Evolutionary conservation across 64 coral and sea anemone genomes (phyloP).

Genomic region (Pocillopora verrucosa): DNA sequence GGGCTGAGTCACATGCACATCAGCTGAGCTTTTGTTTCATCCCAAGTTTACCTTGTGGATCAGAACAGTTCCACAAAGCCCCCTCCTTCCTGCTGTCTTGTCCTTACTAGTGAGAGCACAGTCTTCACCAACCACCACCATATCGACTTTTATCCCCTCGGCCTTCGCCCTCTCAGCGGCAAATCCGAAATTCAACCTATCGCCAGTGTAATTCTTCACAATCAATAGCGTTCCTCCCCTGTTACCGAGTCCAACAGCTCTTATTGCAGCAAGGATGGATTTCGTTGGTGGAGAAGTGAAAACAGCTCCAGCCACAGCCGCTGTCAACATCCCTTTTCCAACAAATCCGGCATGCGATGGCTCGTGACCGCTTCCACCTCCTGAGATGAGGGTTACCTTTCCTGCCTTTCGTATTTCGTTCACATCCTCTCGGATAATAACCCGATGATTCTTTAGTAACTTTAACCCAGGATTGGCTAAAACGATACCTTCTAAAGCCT

Average conservation of each 20-base stretch:
- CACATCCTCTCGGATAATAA: slow-evolving; percentile 75
- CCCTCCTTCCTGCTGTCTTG: slow-evolving; percentile 91
- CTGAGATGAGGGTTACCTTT: slow-evolving; percentile 73
- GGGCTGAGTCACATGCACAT: too few species aligned
- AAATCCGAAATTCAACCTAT: slow-evolving; percentile 90
- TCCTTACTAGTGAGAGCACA: slow-evolving; percentile 91
- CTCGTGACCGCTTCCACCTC: slow-evolving; percentile 93
- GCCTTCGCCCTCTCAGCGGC: slow-evolving; percentile 86
- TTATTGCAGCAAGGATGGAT: slow-evolving; percentile 87
- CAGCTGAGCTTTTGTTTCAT: not conserved
- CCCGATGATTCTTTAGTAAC: slow-evolving; percentile 75
- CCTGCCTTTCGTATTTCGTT: slow-evolving; percentile 66
- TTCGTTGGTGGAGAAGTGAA: slow-evolving; percentile 94
- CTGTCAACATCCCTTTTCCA: slow-evolving; percentile 86
- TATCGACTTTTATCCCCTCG: slow-evolving; percentile 87
- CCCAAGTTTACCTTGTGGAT: slow-evolving; percentile 82
- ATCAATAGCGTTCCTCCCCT: slow-evolving; percentile 76
- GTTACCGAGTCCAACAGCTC: slow-evolving; percentile 79
- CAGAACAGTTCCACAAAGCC: slow-evolving; percentile 90
- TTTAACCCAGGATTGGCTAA: slow-evolving; percentile 69
- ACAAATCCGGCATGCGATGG: slow-evolving; percentile 91
- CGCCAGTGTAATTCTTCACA: slow-evolving; percentile 98
- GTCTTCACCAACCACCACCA: slow-evolving; percentile 90
- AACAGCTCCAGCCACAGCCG: slow-evolving; percentile 82
- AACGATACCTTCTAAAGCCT: slow-evolving; percentile 87